Percentiles rank a stretch among this genome's conserved stretches.
Conservation (phyloP, 1,140 invertebrate species). For the Zaprionus africanus region DNA sequence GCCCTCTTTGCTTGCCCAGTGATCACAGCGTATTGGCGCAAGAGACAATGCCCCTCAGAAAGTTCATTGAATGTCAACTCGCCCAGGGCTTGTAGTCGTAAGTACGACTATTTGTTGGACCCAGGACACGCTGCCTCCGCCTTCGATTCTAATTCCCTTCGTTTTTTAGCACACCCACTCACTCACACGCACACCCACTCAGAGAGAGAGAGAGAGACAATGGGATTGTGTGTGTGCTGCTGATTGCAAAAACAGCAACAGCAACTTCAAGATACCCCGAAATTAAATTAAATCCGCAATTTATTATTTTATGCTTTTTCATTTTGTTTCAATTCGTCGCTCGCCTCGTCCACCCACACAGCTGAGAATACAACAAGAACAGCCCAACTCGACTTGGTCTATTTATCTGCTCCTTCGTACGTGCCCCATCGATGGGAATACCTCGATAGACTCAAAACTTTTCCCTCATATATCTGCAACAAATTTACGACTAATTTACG, state of each 20-base stretch:
- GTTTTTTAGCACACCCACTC: constrained; percentile 16
- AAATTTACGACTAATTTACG: constrained; percentile 3
- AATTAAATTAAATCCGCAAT: constrained; percentile 79
- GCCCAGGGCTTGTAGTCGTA: not conserved
- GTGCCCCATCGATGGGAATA: not conserved
- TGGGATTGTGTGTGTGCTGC: constrained; percentile 24
- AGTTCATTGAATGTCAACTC: constrained; percentile 24
- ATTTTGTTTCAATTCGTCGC: constrained; percentile 47
- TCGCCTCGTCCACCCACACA: not conserved
- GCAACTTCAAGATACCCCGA: constrained; percentile 15
- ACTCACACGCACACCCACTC: not conserved
- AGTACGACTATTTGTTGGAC: constrained; percentile 31
- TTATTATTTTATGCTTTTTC: constrained; percentile 75
- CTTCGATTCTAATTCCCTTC: not conserved
- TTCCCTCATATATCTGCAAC: constrained; percentile 1
- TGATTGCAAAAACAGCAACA: constrained; percentile 34
- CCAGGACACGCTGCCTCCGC: not conserved
- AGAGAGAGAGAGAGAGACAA: not conserved
- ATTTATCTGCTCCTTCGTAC: not conserved
- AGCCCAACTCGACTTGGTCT: not conserved
- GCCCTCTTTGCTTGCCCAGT: not conserved
- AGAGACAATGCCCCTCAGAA: constrained; percentile 11
- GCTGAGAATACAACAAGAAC: not conserved
- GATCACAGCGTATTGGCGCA: constrained; percentile 7
- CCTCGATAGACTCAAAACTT: not conserved